These are phyloP conservation scores for Penaeus indicus DNA, from an alignment of 1,140 invertebrate genomes.

Conservation along the genomic window DNA sequence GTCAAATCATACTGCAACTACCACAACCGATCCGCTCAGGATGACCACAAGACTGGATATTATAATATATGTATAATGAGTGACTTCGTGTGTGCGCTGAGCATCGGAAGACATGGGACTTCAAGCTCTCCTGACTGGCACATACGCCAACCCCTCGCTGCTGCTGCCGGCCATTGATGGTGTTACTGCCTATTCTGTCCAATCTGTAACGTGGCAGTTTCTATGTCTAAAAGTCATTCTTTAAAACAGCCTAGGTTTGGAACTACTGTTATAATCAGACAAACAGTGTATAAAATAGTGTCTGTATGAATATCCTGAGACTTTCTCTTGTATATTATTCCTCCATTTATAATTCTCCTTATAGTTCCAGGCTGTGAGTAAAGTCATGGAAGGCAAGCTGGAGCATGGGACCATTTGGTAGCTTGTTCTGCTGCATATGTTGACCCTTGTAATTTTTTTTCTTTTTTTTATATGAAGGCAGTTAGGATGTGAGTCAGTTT, in stretches of 20 bases:
- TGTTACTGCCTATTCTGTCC: slow-evolving; percentile 25
- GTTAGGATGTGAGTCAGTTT: too few species aligned
- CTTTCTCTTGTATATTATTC: too few species aligned
- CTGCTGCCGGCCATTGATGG: slow-evolving; percentile 46
- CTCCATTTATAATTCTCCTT: slow-evolving; percentile 39
- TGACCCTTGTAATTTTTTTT: slow-evolving; percentile 74
- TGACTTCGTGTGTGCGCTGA: background rate
- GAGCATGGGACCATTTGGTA: slow-evolving; percentile 86
- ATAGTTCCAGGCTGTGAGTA: slow-evolving; percentile 79
- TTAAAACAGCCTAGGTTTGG: background rate
- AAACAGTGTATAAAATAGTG: too few species aligned
- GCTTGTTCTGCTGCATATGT: slow-evolving; percentile 81
- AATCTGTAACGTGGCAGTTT: background rate
- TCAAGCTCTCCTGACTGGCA: slow-evolving; percentile 43
- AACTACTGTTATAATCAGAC: background rate
- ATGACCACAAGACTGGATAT: background rate
- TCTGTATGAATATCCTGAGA: too few species aligned
- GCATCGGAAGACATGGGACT: slow-evolving; percentile 23
- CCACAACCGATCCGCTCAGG: too few species aligned
- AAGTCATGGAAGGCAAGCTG: slow-evolving; percentile 79
- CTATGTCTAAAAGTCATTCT: too few species aligned
- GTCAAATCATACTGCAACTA: too few species aligned
- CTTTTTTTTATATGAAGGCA: too few species aligned
- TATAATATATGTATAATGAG: background rate
- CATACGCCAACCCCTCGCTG: slow-evolving; percentile 58